Conservation (phyloP, 2,797 vertebrate genomes). For the Semaprochilodus insignis region DNA sequence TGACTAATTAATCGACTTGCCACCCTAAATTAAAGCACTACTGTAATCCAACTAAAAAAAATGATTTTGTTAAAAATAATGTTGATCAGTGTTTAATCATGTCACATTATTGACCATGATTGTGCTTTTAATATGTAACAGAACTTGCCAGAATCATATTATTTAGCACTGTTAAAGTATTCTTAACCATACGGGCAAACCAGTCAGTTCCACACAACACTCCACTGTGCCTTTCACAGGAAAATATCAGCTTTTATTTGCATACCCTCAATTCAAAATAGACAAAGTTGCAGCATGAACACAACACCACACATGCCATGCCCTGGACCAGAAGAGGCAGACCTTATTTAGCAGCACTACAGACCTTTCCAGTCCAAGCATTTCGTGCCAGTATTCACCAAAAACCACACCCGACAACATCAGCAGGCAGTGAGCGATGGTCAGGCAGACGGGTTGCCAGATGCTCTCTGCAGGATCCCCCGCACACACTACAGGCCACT, state of each 20-base stretch:
- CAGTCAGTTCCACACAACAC: neutral
- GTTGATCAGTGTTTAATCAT: too few relatives aligned
- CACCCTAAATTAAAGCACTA: too few relatives aligned
- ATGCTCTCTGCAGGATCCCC: slow-evolving; percentile 54
- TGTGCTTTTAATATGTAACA: too few relatives aligned
- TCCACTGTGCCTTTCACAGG: neutral
- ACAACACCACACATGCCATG: neutral
- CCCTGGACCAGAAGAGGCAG: neutral
- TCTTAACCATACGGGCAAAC: too few relatives aligned
- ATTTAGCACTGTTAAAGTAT: too few relatives aligned
- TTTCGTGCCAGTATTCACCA: neutral
- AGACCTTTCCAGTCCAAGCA: neutral
- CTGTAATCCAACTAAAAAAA: too few relatives aligned
- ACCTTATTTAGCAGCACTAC: neutral
- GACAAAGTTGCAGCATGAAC: neutral
- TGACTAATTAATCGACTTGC: too few relatives aligned
- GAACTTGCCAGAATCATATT: too few relatives aligned
- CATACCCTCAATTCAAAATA: neutral
- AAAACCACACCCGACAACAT: slow-evolving; percentile 25
- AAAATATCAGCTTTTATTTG: slow-evolving; percentile 29
- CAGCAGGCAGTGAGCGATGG: slow-evolving; percentile 25
- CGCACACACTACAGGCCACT: slow-evolving; percentile 42
- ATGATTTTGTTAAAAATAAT: too few relatives aligned
- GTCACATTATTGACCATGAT: too few relatives aligned
- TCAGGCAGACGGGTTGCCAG: slow-evolving; percentile 49